These are phyloP conservation scores for Bradypodion pumilum DNA, from an alignment of 2,797 vertebrate genomes.

Conservation along the genomic window DNA sequence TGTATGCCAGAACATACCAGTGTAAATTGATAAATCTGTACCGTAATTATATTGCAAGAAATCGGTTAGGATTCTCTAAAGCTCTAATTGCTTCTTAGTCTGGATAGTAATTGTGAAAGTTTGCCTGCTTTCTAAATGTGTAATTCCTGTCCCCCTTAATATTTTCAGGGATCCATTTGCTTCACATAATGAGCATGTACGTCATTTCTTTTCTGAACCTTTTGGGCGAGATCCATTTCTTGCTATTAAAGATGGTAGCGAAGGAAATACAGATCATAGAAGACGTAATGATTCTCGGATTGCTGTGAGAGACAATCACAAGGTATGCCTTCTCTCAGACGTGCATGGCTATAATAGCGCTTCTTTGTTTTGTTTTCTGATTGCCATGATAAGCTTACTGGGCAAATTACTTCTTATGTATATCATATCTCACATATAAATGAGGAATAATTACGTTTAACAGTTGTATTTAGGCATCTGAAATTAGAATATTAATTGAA, in stretches of 20 bases:
- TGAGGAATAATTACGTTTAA: not conserved
- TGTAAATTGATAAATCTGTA: not conserved
- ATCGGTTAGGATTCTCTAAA: not conserved
- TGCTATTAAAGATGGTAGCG: slow-evolving; percentile 76
- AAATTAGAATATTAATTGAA: not conserved
- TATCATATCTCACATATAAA: not conserved
- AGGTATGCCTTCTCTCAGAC: slow-evolving; percentile 78
- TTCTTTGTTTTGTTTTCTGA: not conserved
- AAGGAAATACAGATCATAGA: slow-evolving; percentile 47
- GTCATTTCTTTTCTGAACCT: slow-evolving; percentile 87
- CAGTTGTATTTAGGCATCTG: not conserved
- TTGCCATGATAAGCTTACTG: not conserved
- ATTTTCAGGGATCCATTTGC: slow-evolving; percentile 84
- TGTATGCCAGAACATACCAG: not conserved
- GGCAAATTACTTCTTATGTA: not conserved
- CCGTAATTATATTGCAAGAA: not conserved
- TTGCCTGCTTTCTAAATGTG: fast-evolving
- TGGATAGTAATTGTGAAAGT: not conserved
- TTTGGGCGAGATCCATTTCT: slow-evolving; percentile 78
- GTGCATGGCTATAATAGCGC: not conserved
- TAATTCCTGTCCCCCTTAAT: not conserved
- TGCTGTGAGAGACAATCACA: slow-evolving; percentile 67
- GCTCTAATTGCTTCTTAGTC: not conserved
- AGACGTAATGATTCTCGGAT: slow-evolving; percentile 58
- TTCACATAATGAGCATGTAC: slow-evolving; percentile 86